Evolutionary conservation across 2,888 invertebrate species (phyloP), one percentile per base, ranked within the genome.

Genomic region (Drosophila greeni): DNA sequence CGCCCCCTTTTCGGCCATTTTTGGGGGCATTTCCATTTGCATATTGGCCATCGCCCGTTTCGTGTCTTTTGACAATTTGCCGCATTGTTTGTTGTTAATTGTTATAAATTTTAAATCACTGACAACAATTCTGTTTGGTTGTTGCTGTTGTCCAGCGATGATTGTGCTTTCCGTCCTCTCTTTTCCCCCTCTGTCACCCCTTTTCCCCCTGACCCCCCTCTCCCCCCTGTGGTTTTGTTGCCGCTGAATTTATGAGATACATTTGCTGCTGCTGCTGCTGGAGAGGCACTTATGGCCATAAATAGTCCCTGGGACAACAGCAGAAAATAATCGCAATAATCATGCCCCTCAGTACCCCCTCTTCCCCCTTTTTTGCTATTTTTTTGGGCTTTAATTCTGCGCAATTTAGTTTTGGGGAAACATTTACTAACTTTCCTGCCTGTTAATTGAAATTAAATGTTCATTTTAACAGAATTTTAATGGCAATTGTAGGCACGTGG

Each of bases 31-130:
- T 58, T 52, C 57, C 66, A 76, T 76, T 82, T 79, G 75, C 77
- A 80, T 77, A 76, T 76, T 66, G 79, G 70, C 61, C 66, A 59
- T 37, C 55, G 58, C 79, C 76, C 61, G 56, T 82, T 82, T 82
- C 80, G 69, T 77, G 83, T 80, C 78, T 72, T 82, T 77, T 77
- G 75, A 81, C 81, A 77, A 80, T 75, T 76, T 75, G 74, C 76
- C 81, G 82, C 76, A 75, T 73, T 75, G 71, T 83, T 71, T 52
- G 51, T 74, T 70, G 77, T 84, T 84, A 84, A 79, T 82, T 79
- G 76, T 84, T 82, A 74, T 66, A 76, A 70, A 77, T 76, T 74
- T 84, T 76, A 79, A 84, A 84, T 82, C 81, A 71, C 68, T 55
- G 67, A 47, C 72, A 45, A 51, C 72, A 42, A 29, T 5, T 3